Evolutionary conservation across 2,113 vertebrate species (phyloP), one percentile per base, ranked within the genome.

Genomic region (Microtus richardsoni): DNA sequence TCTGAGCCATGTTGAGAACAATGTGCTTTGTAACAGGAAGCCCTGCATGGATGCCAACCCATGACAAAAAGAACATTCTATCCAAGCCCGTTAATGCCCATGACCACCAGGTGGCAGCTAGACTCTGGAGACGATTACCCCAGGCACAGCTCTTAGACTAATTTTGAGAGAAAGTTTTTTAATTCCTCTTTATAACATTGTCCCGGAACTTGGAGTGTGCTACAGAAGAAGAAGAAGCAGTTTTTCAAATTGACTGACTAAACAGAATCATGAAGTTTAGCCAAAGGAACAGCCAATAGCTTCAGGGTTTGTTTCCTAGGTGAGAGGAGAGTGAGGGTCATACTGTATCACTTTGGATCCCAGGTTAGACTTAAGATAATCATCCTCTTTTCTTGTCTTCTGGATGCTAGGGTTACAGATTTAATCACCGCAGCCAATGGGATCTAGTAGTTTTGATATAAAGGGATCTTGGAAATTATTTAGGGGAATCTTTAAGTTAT

Each of bases 21-120:
- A 11, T 2, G 3, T 71, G 28, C 36, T 89, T 64, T 93, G 73
- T 39, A 96, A 84, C 71, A 74, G 30, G 26, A 36, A 75, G 36
- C 28, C 75, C 54, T 68, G 41, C 68, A 88, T 75, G n/a, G 52
- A 74, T 84, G 36, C 7, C 75, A 89, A 60, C 52, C 39, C 30
- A 86, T 30, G 19, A 33, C 62, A 87, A 91, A 96, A 89, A 52
- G 22, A 91, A 64, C 44, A 75, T 22, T 52, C 7, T 79, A 58
- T 78, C 5, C 88, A 88, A 28, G 66, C 10, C 44, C 10, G 41
- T 39, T 91, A 52, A 95, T 80, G 30, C 36, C 58, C 96, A 66
- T 44, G 77, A 78, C 96, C 93, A 97, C 86, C 83, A 97, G 93
- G 54, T 88, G 96, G 91, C 91, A 95, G 82, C 93, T 96, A 78